These are phyloP conservation scores for Saccostrea glomerata DNA, from an alignment of 1,140 invertebrate genomes.

Conservation along the genomic window DNA sequence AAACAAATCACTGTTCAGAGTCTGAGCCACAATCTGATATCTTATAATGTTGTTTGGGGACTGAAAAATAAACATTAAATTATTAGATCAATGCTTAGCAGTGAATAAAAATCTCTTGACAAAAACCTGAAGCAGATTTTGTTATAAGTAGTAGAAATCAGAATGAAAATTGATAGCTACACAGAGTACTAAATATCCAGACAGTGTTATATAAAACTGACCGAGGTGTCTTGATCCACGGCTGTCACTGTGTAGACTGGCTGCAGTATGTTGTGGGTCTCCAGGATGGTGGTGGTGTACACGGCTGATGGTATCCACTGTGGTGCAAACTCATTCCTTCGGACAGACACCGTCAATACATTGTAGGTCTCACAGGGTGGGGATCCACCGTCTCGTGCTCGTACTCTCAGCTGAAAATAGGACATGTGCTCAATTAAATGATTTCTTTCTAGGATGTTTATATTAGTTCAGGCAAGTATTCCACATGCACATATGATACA, in stretches of 20 bases:
- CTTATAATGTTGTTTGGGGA: conserved; percentile 56
- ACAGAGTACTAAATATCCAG: not conserved
- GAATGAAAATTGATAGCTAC: too few species aligned
- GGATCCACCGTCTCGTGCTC: conserved; percentile 70
- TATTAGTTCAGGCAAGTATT: too few species aligned
- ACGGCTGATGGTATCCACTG: conserved; percentile 47
- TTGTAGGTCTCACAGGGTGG: conserved; percentile 59
- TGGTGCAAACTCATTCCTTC: conserved; percentile 67
- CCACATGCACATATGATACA: too few species aligned
- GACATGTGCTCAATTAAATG: too few species aligned
- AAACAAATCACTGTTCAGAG: conserved; percentile 34
- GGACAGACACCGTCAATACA: conserved; percentile 65
- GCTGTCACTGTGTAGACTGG: conserved; percentile 51
- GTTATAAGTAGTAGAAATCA: too few species aligned
- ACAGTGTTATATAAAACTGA: not conserved
- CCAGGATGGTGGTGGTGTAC: conserved; percentile 55
- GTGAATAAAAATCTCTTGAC: not conserved
- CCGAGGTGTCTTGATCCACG: conserved; percentile 49
- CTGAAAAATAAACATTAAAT: conserved; percentile 45
- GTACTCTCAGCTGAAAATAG: conserved; percentile 63
- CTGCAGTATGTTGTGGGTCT: conserved; percentile 49
- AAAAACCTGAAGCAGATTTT: not conserved
- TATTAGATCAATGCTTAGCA: not conserved
- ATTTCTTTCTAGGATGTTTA: too few species aligned
- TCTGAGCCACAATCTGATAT: conserved; percentile 6